Evolutionary conservation across 2,797 vertebrate genomes (phyloP).

Genomic region (Notoglanidium macrostoma): DNA sequence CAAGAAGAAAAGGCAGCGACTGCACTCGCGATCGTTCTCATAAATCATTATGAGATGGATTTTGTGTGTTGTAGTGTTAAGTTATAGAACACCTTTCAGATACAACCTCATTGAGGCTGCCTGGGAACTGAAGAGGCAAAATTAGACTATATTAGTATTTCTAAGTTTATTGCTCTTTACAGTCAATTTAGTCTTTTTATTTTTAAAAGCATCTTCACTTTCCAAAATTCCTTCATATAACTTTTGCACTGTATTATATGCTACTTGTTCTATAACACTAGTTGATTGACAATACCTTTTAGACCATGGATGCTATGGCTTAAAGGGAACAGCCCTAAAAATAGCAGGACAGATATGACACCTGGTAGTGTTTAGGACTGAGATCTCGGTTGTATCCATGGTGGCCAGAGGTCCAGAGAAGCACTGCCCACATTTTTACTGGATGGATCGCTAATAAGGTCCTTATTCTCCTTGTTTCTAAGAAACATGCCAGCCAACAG

Average conservation of each 20-base stretch:
- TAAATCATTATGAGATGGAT: not conserved
- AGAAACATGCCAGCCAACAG: constrained; percentile 6
- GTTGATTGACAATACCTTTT: not conserved
- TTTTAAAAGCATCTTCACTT: not conserved
- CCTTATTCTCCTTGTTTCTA: constrained; percentile 4
- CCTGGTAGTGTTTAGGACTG: not conserved
- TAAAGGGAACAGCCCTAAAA: not conserved
- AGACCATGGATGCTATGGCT: not conserved
- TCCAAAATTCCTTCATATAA: no score
- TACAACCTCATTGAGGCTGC: not conserved
- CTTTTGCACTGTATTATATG: not conserved
- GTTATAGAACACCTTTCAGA: not conserved
- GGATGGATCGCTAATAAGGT: constrained; percentile 20
- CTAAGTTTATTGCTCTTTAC: not conserved
- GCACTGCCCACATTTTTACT: not conserved
- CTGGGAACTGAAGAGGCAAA: not conserved
- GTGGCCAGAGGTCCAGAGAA: not conserved
- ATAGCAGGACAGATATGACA: not conserved
- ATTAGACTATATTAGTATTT: not conserved
- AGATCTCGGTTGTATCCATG: not conserved
- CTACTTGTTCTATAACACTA: not conserved
- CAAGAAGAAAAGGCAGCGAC: not conserved
- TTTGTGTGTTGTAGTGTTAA: not conserved
- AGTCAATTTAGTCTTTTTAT: not conserved
- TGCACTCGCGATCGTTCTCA: not conserved